Evolutionary conservation across 2,888 invertebrate species (phyloP).

Genomic region (Sesamia inferens): DNA sequence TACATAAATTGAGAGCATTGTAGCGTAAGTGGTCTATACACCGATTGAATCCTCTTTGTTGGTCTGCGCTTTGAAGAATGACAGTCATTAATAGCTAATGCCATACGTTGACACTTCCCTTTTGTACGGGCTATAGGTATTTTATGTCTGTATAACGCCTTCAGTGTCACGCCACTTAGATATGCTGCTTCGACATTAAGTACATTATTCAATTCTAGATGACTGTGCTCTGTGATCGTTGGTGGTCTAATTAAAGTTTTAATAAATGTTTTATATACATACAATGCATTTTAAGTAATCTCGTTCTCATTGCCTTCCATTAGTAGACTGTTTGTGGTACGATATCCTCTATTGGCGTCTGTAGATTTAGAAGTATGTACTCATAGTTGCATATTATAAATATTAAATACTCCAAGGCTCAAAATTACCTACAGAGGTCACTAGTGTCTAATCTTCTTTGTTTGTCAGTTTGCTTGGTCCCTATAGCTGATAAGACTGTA

Average conservation of each 20-base stretch:
- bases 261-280: slow-evolving; percentile 23
- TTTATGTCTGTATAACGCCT: slow-evolving; percentile 60
- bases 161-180: slow-evolving; percentile 69
- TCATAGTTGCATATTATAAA: slow-evolving; percentile 12
- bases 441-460: not conserved
- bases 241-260: slow-evolving; percentile 67
- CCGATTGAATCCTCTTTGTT: slow-evolving; percentile 64
- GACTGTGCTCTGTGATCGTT: slow-evolving; percentile 64
- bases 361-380: slow-evolving; percentile 1
- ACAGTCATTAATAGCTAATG: slow-evolving; percentile 55
- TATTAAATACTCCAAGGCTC: not conserved
- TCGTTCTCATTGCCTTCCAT: slow-evolving; percentile 30
- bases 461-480: not conserved
- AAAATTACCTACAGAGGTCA: not conserved
- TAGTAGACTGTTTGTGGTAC: not conserved
- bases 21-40: slow-evolving; percentile 8
- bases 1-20: slow-evolving; percentile 8
- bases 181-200: slow-evolving; percentile 68
- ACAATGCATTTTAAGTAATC: slow-evolving; percentile 18
- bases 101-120: slow-evolving; percentile 62
- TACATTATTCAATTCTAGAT: slow-evolving; percentile 66
- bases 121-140: slow-evolving; percentile 58
- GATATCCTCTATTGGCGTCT: slow-evolving; percentile 3
- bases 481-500: not conserved
- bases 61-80: slow-evolving; percentile 74